A percentile compares a stretch with the other conserved stretches of the same genome.
phyloP scores from a whole-genome alignment of 2,888 invertebrate genomes.

The Platypus cylindrus region DNA sequence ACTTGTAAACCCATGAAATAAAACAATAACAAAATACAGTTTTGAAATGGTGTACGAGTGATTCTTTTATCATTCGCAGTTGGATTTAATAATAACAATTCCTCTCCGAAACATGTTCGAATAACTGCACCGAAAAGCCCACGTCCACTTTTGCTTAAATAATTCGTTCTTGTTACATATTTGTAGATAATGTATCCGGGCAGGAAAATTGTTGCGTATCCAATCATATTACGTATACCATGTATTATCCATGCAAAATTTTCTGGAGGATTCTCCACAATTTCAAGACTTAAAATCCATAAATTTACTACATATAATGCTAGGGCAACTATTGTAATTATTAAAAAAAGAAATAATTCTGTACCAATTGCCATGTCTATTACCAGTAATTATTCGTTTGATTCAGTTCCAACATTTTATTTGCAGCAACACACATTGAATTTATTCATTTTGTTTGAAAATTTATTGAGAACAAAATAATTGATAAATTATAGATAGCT shows the following conservation, averaged over 20 bases:
- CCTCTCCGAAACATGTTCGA: constrained; percentile 42
- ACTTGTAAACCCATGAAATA: constrained; percentile 83
- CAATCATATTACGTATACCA: constrained; percentile 66
- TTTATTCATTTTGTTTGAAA: too few relatives aligned
- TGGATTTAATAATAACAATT: constrained; percentile 27
- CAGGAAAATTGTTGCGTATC: constrained; percentile 78
- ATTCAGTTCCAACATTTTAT: too few relatives aligned
- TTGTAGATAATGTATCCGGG: constrained; percentile 75
- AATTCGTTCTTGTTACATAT: constrained; percentile 65
- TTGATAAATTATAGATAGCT: too few relatives aligned
- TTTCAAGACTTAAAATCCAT: constrained; percentile 24
- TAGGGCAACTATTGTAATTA: constrained; percentile 13
- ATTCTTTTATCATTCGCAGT: constrained; percentile 9
- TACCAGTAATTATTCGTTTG: not conserved
- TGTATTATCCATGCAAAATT: constrained; percentile 65
- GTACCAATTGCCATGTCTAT: constrained; percentile 12
- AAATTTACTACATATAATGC: constrained; percentile 25
- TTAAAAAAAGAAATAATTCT: constrained; percentile 32
- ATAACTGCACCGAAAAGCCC: constrained; percentile 36
- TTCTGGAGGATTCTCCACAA: constrained; percentile 36
- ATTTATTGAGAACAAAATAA: too few relatives aligned
- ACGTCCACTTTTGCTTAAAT: constrained; percentile 59
- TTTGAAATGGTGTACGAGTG: constrained; percentile 41
- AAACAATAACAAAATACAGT: constrained; percentile 50
- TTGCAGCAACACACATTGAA: too few relatives aligned